These are phyloP conservation scores for Cacoxenus indagator DNA, from an alignment of 2,888 invertebrate genomes.

Conservation along the genomic window DNA sequence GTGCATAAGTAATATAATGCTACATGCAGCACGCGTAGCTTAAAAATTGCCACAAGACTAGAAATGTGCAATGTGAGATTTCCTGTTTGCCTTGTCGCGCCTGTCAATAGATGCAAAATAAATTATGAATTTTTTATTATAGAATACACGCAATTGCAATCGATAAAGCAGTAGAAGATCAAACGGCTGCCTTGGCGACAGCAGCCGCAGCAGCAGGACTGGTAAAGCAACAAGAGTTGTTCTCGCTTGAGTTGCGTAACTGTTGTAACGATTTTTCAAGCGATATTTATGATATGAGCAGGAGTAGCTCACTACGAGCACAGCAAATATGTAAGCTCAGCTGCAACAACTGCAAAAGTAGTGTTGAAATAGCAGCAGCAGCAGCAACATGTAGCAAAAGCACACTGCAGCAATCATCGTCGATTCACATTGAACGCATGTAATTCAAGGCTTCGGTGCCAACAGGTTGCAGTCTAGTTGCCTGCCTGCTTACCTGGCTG, in stretches of 20 bases:
- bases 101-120: constrained; percentile 14
- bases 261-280: constrained; percentile 55
- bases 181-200: neutral
- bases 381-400: neutral
- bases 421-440: neutral
- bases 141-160: constrained; percentile 4
- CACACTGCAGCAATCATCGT: neutral
- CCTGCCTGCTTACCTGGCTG: neutral
- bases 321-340: neutral
- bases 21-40: constrained; percentile 13
- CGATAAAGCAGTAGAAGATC: constrained; percentile 9
- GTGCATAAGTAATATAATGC: constrained; percentile 1
- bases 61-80: constrained; percentile 4
- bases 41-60: neutral
- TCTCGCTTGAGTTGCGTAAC: constrained; percentile 9
- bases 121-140: constrained; percentile 20
- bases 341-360: neutral
- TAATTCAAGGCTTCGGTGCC: neutral
- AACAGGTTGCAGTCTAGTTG: neutral
- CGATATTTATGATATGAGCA: constrained; percentile 55
- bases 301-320: neutral
- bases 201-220: neutral
- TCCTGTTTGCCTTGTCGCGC: constrained; percentile 15
- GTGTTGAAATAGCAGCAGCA: neutral
- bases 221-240: neutral